Percentiles rank a stretch among this genome's conserved stretches.
Conservation (phyloP, 2,797 vertebrate genomes). For the Peromyscus eremicus region DNA sequence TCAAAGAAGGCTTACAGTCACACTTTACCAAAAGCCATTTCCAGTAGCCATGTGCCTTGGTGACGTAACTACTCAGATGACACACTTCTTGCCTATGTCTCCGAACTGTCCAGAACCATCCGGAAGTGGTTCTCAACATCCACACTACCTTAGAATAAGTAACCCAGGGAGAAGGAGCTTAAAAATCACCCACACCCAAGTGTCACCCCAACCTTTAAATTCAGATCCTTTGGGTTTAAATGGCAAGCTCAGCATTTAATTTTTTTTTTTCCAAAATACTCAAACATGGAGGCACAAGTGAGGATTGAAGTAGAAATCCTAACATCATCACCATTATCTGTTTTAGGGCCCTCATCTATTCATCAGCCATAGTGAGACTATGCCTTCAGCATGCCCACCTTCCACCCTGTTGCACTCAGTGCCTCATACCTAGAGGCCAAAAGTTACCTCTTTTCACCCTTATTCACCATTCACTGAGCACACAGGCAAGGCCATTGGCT, state of each 20-base stretch:
- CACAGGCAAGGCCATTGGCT: background rate
- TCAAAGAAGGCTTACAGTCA: background rate
- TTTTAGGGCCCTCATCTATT: background rate
- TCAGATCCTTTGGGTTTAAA: background rate
- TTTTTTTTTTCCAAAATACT: background rate
- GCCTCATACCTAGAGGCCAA: background rate
- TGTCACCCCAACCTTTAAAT: background rate
- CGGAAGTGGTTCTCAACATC: background rate
- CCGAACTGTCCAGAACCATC: background rate
- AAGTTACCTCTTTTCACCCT: background rate
- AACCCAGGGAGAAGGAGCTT: background rate
- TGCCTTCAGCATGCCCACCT: background rate
- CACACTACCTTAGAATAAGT: background rate
- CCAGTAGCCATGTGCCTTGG: background rate
- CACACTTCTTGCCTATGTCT: too few relatives aligned
- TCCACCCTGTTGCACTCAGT: background rate
- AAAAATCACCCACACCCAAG: background rate
- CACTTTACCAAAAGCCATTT: conserved; percentile 42
- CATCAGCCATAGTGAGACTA: background rate
- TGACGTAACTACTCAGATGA: background rate
- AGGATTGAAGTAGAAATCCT: conserved; percentile 6
- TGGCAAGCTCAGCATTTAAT: background rate
- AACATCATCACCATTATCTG: too few relatives aligned
- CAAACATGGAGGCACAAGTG: background rate
- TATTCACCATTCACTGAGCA: background rate